Evolutionary conservation across 2,888 invertebrate genomes (phyloP), one percentile per base, ranked within the genome.

Genomic region (Imbricaverruca yamaguchii): DNA sequence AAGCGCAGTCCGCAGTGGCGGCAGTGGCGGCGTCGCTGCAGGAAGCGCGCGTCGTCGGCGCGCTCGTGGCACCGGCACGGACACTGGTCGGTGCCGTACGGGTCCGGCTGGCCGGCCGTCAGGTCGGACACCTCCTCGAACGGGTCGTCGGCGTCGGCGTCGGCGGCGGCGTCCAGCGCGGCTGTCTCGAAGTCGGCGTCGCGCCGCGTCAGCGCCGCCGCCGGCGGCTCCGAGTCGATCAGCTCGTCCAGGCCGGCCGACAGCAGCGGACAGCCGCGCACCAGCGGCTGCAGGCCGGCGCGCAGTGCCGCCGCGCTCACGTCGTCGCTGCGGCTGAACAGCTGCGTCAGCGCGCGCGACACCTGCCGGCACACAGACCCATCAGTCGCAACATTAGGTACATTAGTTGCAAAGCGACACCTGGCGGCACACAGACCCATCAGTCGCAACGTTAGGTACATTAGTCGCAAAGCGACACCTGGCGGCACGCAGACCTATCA

Each of bases 21-120:
- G 57, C 79, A 79, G 79, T 79, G 79, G n/a, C 79, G 56, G 12
- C 79, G 79, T 4, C 79, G 79, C 56, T 23, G 57, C 13, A 23
- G 57, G 57, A 57, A 56, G 23, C 57, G 23, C 23, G 56, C 23
- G 13, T 89, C 89, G 77, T 90, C 88, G 6, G 83, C 83, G 59
- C 86, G 85, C 83, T 87, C 87, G 85, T 91, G 91, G 85, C 91
- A 91, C 61, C 86, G 85, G 85, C 91, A 91, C 83, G 89, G 88
- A 85, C 91, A 91, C 84, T 89, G 88, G 82, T 89, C 88, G 7
- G 90, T 90, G 10, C 91, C 91, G 84, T 90, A 91, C n/a, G 89
- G 89, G 86, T 91, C 91, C 23, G 56, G 79, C 13, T 79, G 10
- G 21, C 23, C 74, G 74, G 18, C 55, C 10, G 53, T 18, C 74